Conservation (phyloP, 1,140 invertebrate species). For the Drosophila erecta region DNA sequence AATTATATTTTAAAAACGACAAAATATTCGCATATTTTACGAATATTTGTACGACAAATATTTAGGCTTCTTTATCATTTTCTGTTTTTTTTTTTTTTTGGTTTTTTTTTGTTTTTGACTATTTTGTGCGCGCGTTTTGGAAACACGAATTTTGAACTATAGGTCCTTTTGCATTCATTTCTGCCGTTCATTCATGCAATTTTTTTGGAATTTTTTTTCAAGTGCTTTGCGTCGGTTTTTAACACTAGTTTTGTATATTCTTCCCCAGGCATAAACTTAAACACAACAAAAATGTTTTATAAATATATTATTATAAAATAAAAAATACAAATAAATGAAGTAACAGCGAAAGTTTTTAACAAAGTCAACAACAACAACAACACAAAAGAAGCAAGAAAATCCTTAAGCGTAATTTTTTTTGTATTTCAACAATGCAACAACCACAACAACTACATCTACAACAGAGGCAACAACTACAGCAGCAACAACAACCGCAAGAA, state of each 20-base stretch:
- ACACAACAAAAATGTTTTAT: conserved; percentile 74
- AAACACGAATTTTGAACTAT: not conserved
- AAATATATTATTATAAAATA: conserved; percentile 60
- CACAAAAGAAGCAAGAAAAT: conserved; percentile 21
- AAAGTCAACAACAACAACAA: conserved; percentile 21
- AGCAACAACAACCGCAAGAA: conserved; percentile 32
- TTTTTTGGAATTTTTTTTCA: conserved; percentile 42
- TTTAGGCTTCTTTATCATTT: not conserved
- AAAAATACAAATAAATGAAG: conserved; percentile 20
- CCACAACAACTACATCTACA: conserved; percentile 32
- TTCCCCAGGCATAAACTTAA: conserved; percentile 68
- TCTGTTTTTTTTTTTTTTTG: not conserved
- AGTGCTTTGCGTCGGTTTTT: conserved; percentile 36
- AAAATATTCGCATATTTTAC: not conserved
- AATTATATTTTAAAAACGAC: not conserved
- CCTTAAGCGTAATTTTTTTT: conserved; percentile 37
- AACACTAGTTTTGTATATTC: conserved; percentile 29
- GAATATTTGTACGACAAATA: not conserved
- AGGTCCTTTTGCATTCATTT: not conserved
- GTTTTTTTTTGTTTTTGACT: not conserved
- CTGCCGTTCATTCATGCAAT: conserved; percentile 1
- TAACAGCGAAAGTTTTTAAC: conserved; percentile 34
- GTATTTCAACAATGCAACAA: conserved; percentile 61
- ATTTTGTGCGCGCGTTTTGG: not conserved
- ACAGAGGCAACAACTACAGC: conserved; percentile 29